Conservation (phyloP, 1,140 invertebrate species). For the Psix sp. region DNA sequence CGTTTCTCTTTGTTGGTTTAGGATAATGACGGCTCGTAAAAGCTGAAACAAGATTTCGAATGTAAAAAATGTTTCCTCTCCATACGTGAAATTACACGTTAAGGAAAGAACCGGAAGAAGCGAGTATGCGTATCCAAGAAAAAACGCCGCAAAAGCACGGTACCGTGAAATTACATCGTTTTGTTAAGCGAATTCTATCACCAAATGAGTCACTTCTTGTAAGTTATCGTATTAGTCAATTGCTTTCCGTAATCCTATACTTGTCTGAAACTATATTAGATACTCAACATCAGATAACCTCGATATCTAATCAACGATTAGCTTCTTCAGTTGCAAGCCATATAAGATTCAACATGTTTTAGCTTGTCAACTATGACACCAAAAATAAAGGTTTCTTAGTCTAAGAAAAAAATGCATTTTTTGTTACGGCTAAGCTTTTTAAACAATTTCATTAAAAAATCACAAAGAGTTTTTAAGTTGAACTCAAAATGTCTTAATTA, state of each 20-base stretch:
- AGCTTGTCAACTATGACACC: not conserved
- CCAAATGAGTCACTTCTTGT: slow-evolving; percentile 16
- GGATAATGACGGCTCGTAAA: too few relatives aligned
- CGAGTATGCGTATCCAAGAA: slow-evolving; percentile 5
- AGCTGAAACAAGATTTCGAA: too few relatives aligned
- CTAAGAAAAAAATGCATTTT: too few relatives aligned
- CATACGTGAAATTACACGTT: too few relatives aligned
- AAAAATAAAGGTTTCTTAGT: not conserved
- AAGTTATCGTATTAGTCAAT: slow-evolving; percentile 12
- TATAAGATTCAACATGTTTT: slow-evolving; percentile 18
- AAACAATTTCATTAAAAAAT: too few relatives aligned
- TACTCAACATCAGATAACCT: slow-evolving; percentile 11
- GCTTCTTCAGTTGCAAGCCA: slow-evolving; percentile 10
- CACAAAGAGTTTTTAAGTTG: too few relatives aligned
- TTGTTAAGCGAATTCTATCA: slow-evolving; percentile 51
- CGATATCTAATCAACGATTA: slow-evolving; percentile 31
- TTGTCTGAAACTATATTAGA: slow-evolving; percentile 6
- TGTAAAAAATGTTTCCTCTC: too few relatives aligned
- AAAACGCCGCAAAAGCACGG: slow-evolving; percentile 21
- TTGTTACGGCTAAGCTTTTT: too few relatives aligned
- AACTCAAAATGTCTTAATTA: too few relatives aligned
- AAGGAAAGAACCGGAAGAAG: not conserved
- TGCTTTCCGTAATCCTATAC: slow-evolving; percentile 25
- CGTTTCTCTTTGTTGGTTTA: too few relatives aligned
- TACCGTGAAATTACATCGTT: slow-evolving; percentile 54